phyloP scores from a whole-genome alignment of 2,888 invertebrate species.

The Mythimna impura region DNA sequence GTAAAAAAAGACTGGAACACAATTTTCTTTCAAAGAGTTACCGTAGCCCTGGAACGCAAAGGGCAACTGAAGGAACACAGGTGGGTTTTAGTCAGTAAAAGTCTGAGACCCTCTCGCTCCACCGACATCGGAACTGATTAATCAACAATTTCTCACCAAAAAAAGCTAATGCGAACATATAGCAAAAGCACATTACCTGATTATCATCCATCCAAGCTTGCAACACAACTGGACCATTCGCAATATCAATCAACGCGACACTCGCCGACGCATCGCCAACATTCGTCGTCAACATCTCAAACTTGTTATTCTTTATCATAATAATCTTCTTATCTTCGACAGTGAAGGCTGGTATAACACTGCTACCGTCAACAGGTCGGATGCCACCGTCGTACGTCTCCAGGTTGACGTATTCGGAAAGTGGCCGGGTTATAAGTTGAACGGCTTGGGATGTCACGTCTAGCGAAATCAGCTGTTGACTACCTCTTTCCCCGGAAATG shows the following conservation, averaged over 20 bases:
- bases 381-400: slow-evolving; percentile 70
- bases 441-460: slow-evolving; percentile 90
- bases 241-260: slow-evolving; percentile 78
- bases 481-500: slow-evolving; percentile 85
- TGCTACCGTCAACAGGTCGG: slow-evolving; percentile 77
- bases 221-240: slow-evolving; percentile 75
- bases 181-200: slow-evolving; percentile 11
- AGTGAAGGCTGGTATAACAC: slow-evolving; percentile 80
- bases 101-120: no score
- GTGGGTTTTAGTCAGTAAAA: no score
- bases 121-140: background rate
- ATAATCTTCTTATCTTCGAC: slow-evolving; percentile 81
- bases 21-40: no score
- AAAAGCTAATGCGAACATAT: no score
- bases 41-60: no score
- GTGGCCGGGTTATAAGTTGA: slow-evolving; percentile 85
- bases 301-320: slow-evolving; percentile 78
- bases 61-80: no score
- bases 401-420: slow-evolving; percentile 76
- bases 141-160: background rate
- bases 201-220: slow-evolving; percentile 81
- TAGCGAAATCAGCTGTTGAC: slow-evolving; percentile 90
- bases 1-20: no score
- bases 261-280: slow-evolving; percentile 77
- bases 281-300: slow-evolving; percentile 72